Evolutionary conservation across 2,797 vertebrate genomes (phyloP).

Genomic region (Phalanger gymnotis): DNA sequence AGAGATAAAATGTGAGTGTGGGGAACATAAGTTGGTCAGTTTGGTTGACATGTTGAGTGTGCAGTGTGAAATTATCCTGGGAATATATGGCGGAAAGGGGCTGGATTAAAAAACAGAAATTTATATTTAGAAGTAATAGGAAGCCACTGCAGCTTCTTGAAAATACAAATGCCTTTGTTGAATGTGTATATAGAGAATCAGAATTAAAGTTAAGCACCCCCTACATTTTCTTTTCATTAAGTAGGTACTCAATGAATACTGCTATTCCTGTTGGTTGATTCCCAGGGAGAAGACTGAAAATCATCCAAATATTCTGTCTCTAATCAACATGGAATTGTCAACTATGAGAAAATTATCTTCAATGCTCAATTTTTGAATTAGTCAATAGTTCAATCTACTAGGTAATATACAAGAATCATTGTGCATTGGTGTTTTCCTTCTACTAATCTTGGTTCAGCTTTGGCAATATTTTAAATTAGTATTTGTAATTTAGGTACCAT

Average conservation of each 20-base stretch:
- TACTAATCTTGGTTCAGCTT: background rate
- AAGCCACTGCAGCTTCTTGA: slow-evolving; percentile 27
- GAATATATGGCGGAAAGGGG: background rate
- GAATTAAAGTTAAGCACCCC: slow-evolving; percentile 9
- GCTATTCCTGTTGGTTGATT: slow-evolving; percentile 31
- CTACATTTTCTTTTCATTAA: slow-evolving; percentile 1
- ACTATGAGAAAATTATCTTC: background rate
- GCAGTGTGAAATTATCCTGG: background rate
- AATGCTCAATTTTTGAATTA: background rate
- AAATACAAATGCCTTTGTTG: background rate
- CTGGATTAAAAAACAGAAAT: background rate
- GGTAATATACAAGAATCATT: background rate
- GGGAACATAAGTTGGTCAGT: background rate
- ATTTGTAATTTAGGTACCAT: background rate
- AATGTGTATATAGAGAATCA: slow-evolving; percentile 28
- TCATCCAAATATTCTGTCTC: background rate
- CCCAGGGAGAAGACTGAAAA: background rate
- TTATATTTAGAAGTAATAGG: background rate
- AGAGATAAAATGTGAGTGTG: background rate
- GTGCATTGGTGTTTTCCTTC: background rate
- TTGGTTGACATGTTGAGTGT: background rate
- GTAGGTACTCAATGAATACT: background rate
- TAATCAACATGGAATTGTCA: background rate
- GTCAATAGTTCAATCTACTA: background rate
- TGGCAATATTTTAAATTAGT: background rate